Percentiles rank a stretch among this genome's conserved stretches.
Conservation (phyloP, 2,888 invertebrate species). For the Ophraella communa region DNA sequence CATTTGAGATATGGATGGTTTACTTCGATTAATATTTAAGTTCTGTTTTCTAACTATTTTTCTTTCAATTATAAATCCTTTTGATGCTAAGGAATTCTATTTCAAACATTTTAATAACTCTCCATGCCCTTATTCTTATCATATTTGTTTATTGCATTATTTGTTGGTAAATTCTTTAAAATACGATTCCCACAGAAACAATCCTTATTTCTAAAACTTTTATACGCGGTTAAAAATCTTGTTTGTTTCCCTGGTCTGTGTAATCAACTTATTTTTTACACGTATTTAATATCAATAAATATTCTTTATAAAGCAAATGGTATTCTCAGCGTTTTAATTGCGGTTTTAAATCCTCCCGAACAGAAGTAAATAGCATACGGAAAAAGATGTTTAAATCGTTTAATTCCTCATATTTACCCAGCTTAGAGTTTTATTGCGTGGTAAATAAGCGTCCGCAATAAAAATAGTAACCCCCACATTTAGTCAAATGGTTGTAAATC, state of each 20-base stretch:
- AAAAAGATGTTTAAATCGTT: conserved; percentile 12
- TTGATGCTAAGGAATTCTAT: too few species aligned
- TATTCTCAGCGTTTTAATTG: neutral
- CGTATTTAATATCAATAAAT: neutral
- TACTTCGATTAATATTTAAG: too few species aligned
- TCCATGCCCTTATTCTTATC: too few species aligned
- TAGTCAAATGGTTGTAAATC: conserved; percentile 13
- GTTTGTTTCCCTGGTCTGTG: neutral
- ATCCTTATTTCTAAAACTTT: too few species aligned
- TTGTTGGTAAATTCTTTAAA: too few species aligned
- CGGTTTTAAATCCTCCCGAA: conserved; percentile 9
- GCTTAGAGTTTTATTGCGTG: conserved; percentile 19
- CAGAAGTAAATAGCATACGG: conserved; percentile 12
- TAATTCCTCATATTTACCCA: conserved; percentile 20
- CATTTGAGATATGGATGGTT: too few species aligned
- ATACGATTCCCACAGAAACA: too few species aligned
- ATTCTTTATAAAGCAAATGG: neutral
- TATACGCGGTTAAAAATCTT: too few species aligned
- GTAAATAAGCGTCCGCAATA: conserved; percentile 11
- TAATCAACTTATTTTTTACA: neutral
- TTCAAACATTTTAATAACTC: too few species aligned
- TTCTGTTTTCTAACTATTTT: too few species aligned
- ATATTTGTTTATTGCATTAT: too few species aligned
- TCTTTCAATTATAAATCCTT: too few species aligned
- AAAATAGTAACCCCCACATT: conserved; percentile 4